Evolutionary conservation across 2,888 invertebrate genomes (phyloP).

Genomic region (Diabrotica balteata): DNA sequence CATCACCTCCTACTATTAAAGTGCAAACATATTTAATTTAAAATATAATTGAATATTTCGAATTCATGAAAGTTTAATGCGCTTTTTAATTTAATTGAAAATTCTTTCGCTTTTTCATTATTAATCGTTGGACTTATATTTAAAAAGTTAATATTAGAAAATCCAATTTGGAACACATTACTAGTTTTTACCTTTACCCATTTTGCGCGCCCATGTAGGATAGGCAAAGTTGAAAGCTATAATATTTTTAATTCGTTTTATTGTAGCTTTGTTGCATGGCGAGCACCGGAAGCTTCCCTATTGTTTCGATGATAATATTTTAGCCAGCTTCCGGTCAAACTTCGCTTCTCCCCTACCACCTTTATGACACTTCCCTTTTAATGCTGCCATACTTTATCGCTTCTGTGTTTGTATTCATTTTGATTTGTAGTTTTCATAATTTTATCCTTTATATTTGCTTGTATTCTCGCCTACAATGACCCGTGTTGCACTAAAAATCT

Average conservation of each 20-base stretch:
- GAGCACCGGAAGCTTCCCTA: conserved; percentile 55
- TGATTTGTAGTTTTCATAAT: conserved; percentile 54
- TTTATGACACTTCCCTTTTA: conserved; percentile 56
- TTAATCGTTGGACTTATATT: no score
- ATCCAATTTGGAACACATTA: no score
- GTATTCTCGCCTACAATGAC: conserved; percentile 33
- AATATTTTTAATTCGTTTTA: conserved; percentile 59
- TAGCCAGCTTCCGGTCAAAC: conserved; percentile 56
- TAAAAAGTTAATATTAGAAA: no score
- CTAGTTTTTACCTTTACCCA: neutral
- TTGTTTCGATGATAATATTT: conserved; percentile 59
- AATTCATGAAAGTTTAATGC: no score
- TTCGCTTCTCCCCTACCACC: conserved; percentile 48
- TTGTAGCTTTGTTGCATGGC: conserved; percentile 54
- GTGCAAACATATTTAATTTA: no score
- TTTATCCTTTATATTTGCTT: conserved; percentile 40
- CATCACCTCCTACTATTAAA: no score
- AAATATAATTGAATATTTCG: no score
- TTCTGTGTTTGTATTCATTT: conserved; percentile 50
- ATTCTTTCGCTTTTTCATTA: no score
- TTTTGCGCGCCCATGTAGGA: conserved; percentile 22
- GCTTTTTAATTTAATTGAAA: no score
- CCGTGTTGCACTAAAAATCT: conserved; percentile 31
- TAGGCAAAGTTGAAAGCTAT: conserved; percentile 31
- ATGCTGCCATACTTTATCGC: conserved; percentile 52